Evolutionary conservation across 1,140 invertebrate genomes (phyloP), one percentile per base, ranked within the genome.

Genomic region (Maniola jurtina): DNA sequence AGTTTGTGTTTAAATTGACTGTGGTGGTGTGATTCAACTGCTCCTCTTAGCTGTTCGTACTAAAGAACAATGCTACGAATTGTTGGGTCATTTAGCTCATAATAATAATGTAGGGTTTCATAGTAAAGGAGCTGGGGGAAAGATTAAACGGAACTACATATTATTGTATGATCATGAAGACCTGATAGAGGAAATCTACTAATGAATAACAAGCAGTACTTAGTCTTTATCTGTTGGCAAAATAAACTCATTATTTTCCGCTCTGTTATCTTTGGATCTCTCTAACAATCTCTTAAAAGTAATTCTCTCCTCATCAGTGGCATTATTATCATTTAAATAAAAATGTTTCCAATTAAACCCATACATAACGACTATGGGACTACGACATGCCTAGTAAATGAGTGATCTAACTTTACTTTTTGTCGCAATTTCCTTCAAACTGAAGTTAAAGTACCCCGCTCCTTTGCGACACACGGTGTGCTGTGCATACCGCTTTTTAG

Each of bases 401-500:
- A 6, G 7, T 40, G 7, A 40, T 40, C 10, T 6, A 40, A 40
- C 7, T 40, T 40, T 40, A 11, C 10, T 40, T 40, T 40, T 40
- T 40, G 1, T 11, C 10, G 10, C 38, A 40, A 11, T 40, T 25
- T 25, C 25, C 25, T 25, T 9, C 9, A 45, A 45, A 6, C 5
- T 45, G 5, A 5, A n/a, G 9, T 45, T 11, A 45, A 45, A 45
- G 10, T n/a, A 11, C 42, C 9, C 5, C 42, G 9, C 5, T n/a
- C 13, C 38, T 64, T 36, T 14, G n/a, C 1, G 25, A 25, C 25
- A 14, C 7, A 5, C 64, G 52, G 80, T 84, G 75, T 81, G 76
- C 79, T 74, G 68, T 79, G 74, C 77, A 79, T 76, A 79, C 75
- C 71, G 72, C 14, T 63, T 55, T 25, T 63, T 42, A 56, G 16